Conservation (phyloP, 2,888 invertebrate species). For the Acanthosepion lycidas region DNA sequence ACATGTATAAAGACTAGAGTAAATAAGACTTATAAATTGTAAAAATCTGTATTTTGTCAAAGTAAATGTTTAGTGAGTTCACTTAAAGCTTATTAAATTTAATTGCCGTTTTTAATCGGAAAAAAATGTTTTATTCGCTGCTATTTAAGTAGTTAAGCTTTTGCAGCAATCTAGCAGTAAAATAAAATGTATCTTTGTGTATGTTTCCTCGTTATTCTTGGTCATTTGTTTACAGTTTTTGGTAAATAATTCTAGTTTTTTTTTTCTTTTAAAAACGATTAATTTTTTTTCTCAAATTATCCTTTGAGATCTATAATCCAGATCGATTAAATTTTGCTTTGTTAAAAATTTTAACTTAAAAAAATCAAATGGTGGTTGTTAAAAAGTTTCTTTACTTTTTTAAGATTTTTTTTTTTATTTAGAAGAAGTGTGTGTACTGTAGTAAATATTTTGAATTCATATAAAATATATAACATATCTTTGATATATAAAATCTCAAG, state of each 20-base stretch:
- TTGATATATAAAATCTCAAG: no score
- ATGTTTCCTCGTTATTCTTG: not conserved
- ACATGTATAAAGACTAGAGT: not conserved
- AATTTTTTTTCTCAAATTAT: not conserved
- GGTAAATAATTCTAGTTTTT: not conserved
- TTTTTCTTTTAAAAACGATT: not conserved
- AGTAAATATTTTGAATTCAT: no score
- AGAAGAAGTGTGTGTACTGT: no score
- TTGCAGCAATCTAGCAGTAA: not conserved
- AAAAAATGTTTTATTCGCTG: not conserved
- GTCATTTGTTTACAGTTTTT: not conserved
- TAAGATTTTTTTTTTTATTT: no score
- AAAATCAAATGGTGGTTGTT: no score
- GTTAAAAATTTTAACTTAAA: no score
- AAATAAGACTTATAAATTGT: not conserved
- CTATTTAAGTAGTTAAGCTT: not conserved
- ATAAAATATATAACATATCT: no score
- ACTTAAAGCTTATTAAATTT: not conserved
- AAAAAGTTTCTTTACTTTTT: no score
- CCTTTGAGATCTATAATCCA: not conserved
- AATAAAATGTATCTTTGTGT: not conserved
- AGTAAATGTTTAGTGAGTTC: not conserved
- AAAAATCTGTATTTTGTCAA: not conserved
- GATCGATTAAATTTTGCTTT: no score
- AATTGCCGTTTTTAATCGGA: not conserved